phyloP scores from a whole-genome alignment of 1,140 invertebrate species.

The Meloidogyne hapla region DNA sequence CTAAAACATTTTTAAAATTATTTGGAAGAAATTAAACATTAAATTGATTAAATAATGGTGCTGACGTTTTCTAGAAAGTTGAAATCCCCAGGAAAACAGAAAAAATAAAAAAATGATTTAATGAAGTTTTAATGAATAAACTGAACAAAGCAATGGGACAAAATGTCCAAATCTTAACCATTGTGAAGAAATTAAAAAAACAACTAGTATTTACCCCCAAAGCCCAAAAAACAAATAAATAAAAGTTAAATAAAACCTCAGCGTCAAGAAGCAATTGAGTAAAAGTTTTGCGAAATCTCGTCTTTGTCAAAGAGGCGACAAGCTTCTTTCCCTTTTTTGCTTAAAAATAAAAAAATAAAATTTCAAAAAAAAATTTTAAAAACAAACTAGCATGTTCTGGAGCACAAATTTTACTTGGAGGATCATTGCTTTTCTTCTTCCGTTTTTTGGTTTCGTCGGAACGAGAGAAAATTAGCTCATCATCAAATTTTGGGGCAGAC shows the following conservation, averaged over 20 bases:
- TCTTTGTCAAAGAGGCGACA: slow-evolving; percentile 37
- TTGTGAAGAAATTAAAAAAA: too few relatives aligned
- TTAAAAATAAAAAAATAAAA: slow-evolving; percentile 16
- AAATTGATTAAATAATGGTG: too few relatives aligned
- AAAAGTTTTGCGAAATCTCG: slow-evolving; percentile 41
- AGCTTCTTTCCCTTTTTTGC: slow-evolving; percentile 45
- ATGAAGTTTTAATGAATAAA: too few relatives aligned
- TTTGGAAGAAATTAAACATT: too few relatives aligned
- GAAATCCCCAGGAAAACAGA: too few relatives aligned
- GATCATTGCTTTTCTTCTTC: slow-evolving; percentile 10
- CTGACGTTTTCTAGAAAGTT: too few relatives aligned
- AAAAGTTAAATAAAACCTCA: slow-evolving; percentile 20
- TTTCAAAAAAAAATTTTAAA: not conserved
- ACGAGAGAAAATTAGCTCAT: slow-evolving; percentile 26
- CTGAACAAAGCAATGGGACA: too few relatives aligned
- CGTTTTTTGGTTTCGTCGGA: slow-evolving; percentile 23
- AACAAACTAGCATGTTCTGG: slow-evolving; percentile 24
- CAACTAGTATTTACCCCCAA: too few relatives aligned
- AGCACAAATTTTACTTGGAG: slow-evolving; percentile 6
- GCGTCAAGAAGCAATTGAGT: slow-evolving; percentile 38
- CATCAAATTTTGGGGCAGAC: slow-evolving; percentile 35
- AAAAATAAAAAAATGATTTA: too few relatives aligned
- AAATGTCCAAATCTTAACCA: too few relatives aligned
- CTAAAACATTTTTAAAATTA: not conserved
- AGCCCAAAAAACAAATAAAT: not conserved